Base-by-base conservation (phyloP, 2,113 vertebrate genomes). In the Arvicanthis niloticus region DNA sequence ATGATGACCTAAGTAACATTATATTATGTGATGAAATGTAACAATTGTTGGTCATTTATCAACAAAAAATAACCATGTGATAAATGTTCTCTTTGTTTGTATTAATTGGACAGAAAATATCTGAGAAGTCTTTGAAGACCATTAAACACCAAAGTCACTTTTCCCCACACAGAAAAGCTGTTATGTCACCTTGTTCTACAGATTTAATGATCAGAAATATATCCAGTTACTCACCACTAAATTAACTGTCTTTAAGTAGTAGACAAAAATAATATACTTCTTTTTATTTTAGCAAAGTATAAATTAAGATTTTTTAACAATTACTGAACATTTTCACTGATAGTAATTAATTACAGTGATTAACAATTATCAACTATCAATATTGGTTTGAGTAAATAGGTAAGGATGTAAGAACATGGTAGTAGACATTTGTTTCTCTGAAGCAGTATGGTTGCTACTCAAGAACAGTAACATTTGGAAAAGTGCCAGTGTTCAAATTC, bases 1-100 rank as follows among this genome's bases (percentile, higher is more conserved):
- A 60, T 81, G 34, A 93, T n/a, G 94, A 96, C 7, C 82, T 72
- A 34, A 48, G 40, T 70, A 31, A 24, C 58, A 42, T 87, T 3
- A 91, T 16, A 93, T 76, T 89, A 42, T 31, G n/a, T 31, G 82
- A 29, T 21, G 5, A 67, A 95, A 97, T 65, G 88, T 87, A 97
- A 26, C 5, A 90, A n/a, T 13, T 80, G 45, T 31, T 53, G 9
- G 15, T 87, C 10, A 73, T 86, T n/a, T 75, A 85, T 95, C n/a
- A 12, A 16, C 72, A 91, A 93, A 51, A 5, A 93, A 68, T 90
- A 7, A 24, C 8, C 78, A 19, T 94, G 10, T 96, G 24, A 91
- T 37, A 82, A 97, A 96, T 40, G 2, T 92, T 88, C 60, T 8
- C 56, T 94, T 17, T 91, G 26, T 92, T 96, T 76, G 17, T 91